Base-by-base conservation (phyloP, 2,797 vertebrate species). In the Danio tinwini region DNA sequence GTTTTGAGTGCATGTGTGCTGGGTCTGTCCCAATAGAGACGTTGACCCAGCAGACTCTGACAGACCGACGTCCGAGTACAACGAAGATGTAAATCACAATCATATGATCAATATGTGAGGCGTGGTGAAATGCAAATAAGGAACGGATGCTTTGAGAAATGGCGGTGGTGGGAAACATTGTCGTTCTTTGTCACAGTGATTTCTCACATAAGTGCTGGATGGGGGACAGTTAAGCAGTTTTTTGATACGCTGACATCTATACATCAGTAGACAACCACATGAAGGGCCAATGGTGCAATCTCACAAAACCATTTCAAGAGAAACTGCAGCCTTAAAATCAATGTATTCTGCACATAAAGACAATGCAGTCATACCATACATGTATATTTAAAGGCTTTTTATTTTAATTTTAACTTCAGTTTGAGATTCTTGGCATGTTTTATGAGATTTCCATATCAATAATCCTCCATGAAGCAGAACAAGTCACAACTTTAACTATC, bases 401-500 rank as follows among this genome's bases (percentile, higher is more conserved):
- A 5, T 42, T 63, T 61, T 39, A 0, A 14, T 62, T 37, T 16
- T 42, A n/a, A 17, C 7, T 16, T 12, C 2, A 64, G n/a, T 44
- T 64, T 6, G n/a, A 45, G n/a, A 64, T 42, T 40, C 6, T 71
- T 42, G 44, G 50, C 11, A 8, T 52, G 10, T 56, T 49, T 39
- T n/a, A 19, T 39, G 21, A n/a, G 39, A 62, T 62, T 40, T 21
- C 14, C 59, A 7, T 8, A 11, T 40, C 5, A 63, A 40, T 13
- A 12, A 55, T 64, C 37, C 6, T 53, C 12, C 17, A 21, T 29
- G 10, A 73, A 37, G 42, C 55, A 90, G 91, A 89, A 89, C 89
- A 91, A 92, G 86, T 86, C 85, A 17, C 89, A 86, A 81, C 86
- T 73, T n/a, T 87, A 89, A 88, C 88, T 72, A 71, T 83, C 81